Conservation (phyloP, 2,888 invertebrate species). For the Tetranychus truncatus region DNA sequence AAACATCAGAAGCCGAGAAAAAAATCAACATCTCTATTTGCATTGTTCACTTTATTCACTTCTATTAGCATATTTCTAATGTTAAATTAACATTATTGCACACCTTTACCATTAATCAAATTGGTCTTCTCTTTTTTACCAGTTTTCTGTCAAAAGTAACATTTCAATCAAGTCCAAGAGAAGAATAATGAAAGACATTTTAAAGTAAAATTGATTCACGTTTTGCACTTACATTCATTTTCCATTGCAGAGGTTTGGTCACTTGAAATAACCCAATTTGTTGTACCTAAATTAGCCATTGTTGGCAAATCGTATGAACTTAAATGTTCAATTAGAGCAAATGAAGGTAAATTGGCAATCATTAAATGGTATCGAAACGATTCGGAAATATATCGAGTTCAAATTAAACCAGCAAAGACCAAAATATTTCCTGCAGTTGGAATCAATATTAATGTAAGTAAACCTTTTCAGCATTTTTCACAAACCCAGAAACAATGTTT, state of each 20-base stretch:
- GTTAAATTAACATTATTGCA: no score
- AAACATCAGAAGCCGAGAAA: background rate
- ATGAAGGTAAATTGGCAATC: background rate
- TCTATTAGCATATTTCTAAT: no score
- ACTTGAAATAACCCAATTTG: background rate
- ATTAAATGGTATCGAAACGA: conserved; percentile 6
- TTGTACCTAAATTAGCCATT: background rate
- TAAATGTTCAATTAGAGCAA: background rate
- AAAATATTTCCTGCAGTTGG: conserved; percentile 1
- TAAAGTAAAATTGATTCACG: no score
- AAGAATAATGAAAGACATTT: no score
- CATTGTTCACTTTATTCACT: no score
- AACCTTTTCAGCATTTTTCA: no score
- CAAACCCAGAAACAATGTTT: no score
- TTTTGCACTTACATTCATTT: background rate
- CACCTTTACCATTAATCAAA: no score
- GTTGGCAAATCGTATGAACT: background rate
- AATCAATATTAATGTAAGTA: conserved; percentile 4
- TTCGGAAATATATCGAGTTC: background rate
- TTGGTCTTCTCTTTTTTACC: no score
- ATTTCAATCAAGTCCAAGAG: no score
- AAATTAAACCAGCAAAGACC: background rate
- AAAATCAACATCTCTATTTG: no score
- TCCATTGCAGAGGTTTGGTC: background rate
- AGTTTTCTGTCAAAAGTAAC: no score